Base-by-base conservation (phyloP, 2,113 vertebrate species). In the Xyliphius kryptos region DNA sequence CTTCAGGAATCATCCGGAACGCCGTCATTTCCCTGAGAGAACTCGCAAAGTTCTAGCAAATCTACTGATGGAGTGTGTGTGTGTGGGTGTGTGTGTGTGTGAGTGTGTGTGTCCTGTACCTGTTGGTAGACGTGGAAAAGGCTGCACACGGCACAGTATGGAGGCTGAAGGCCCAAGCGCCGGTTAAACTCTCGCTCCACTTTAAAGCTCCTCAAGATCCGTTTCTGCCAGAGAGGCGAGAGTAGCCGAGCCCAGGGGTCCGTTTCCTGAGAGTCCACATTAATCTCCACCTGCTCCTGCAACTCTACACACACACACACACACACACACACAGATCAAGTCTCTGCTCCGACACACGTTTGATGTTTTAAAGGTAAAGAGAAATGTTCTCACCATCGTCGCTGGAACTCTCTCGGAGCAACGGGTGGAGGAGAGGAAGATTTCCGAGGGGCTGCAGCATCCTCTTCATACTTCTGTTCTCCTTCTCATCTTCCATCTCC, bases 221-320 rank as follows among this genome's bases (percentile, higher is more conserved):
- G n/a, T n/a, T n/a, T 89, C 82, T 96, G 94, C 96, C 95, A 98
- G n/a, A 98, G 79, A 9, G 91, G 89, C 32, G 81, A 80, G 3
- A 98, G 83, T 0, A 94, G 89, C 67, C 91, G 94, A 36, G 94
- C 92, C 95, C 96, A 98, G 1, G 88, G 81, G 74, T 96, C 94
- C 0, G 85, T 88, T 75, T 87, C 80, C 44, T 79, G 77, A 21
- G 56, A 67, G 14, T 80, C 75, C 21, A 89, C 83, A 5, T 88
- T 86, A 56, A 88, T 79, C 43, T 90, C 87, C 43, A 82, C 60
- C 55, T 87, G 75, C 41, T 94, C 94, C 55, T 56, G 56, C n/a
- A 50, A 4, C 59, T 65, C 63, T 72, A 53, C 38, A n/a, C n/a
- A n/a, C n/a, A 32, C 19, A 55, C 53, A 38, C 36, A 14, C 37